phyloP scores from a whole-genome alignment of 2,888 invertebrate species.

The Lapara coniferarum region DNA sequence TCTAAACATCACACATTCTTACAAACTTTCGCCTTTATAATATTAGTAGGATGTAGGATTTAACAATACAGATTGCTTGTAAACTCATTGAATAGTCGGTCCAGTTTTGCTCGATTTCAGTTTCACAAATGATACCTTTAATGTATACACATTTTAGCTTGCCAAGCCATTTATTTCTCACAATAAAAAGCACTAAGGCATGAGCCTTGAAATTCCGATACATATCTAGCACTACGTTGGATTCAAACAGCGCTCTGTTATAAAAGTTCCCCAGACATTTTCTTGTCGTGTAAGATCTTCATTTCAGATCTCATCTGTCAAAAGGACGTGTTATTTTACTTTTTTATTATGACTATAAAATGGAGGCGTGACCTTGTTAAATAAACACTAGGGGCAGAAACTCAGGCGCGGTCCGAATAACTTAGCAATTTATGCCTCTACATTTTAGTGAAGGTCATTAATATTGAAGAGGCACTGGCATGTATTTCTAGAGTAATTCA shows the following conservation, averaged over 20 bases:
- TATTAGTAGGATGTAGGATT: too few species aligned
- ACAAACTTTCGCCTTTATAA: too few species aligned
- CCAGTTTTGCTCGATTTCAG: neutral
- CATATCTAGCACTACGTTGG: slow-evolving; percentile 4
- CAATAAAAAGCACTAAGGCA: slow-evolving; percentile 18
- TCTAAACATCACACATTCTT: too few species aligned
- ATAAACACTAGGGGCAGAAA: slow-evolving; percentile 53
- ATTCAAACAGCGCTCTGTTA: slow-evolving; percentile 13
- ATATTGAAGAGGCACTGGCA: slow-evolving; percentile 1
- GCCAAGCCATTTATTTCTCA: neutral
- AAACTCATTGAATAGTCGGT: neutral
- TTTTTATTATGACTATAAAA: slow-evolving; percentile 75
- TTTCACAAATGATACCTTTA: neutral
- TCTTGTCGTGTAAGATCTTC: slow-evolving; percentile 52
- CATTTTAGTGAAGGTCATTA: slow-evolving; percentile 36
- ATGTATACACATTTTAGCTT: slow-evolving; percentile 26
- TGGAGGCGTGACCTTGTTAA: slow-evolving; percentile 66
- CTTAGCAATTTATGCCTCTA: slow-evolving; percentile 47
- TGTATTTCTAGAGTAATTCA: neutral
- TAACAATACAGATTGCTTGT: too few species aligned
- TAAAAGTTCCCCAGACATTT: slow-evolving; percentile 33
- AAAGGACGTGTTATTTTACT: slow-evolving; percentile 74
- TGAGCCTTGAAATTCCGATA: slow-evolving; percentile 12
- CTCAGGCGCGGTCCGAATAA: slow-evolving; percentile 57
- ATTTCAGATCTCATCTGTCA: slow-evolving; percentile 72